Evolutionary conservation across 2,113 vertebrate genomes (phyloP).

Genomic region (Nyctibius bracteatus): DNA sequence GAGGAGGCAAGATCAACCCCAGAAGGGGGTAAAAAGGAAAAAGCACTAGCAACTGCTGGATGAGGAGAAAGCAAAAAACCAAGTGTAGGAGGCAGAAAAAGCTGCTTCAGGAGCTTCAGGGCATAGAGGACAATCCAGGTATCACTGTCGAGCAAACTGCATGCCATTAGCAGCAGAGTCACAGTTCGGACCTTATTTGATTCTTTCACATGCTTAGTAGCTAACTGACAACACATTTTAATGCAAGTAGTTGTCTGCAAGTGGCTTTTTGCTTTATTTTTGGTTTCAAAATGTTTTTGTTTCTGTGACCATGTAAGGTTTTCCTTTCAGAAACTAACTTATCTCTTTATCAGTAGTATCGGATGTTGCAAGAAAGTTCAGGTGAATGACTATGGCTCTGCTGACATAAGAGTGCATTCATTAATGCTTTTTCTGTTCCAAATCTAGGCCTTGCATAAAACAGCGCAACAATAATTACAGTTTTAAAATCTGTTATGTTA

Average conservation of each 20-base stretch:
- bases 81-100: background rate
- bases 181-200: background rate
- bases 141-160: background rate
- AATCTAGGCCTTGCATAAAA: background rate
- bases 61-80: background rate
- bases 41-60: background rate
- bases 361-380: background rate
- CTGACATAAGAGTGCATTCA: background rate
- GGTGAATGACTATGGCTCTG: background rate
- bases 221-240: background rate
- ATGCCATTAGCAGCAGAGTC: background rate
- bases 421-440: background rate
- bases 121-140: background rate
- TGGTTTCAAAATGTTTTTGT: background rate
- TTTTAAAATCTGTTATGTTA: background rate
- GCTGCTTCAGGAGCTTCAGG: background rate
- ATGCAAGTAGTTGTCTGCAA: background rate
- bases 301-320: background rate
- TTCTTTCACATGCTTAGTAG: background rate
- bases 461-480: background rate
- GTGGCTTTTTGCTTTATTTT: background rate
- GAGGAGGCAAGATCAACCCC: background rate
- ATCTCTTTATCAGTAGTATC: background rate
- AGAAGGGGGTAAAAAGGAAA: background rate
- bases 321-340: background rate